Conservation (phyloP, 2,797 vertebrate genomes). For the Sebastes jordani region DNA sequence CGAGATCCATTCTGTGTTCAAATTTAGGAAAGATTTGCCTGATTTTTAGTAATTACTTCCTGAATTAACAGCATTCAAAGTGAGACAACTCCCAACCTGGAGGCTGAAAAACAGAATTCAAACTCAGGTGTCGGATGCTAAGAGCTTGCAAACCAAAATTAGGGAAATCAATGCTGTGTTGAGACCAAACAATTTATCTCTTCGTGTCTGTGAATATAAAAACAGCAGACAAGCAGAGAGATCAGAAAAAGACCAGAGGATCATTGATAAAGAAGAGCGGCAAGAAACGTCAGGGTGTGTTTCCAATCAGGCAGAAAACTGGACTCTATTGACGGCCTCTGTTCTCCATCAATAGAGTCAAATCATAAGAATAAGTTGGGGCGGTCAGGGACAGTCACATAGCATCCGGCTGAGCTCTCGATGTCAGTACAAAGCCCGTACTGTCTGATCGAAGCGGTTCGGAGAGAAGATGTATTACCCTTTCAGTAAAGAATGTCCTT, state of each 20-base stretch:
- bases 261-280: constrained; percentile 9
- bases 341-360: constrained; percentile 55
- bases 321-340: constrained; percentile 51
- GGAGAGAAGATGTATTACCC: constrained; percentile 79
- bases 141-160: constrained; percentile 45
- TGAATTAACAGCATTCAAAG: constrained; percentile 49
- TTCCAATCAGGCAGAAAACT: constrained; percentile 46
- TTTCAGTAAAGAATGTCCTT: constrained; percentile 88
- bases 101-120: constrained; percentile 37
- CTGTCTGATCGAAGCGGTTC: constrained; percentile 51
- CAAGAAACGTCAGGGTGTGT: constrained; percentile 17
- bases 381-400: constrained; percentile 40
- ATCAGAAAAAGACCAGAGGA: constrained; percentile 20
- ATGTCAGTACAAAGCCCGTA: constrained; percentile 42
- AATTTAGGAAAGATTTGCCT: neutral
- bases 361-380: constrained; percentile 35
- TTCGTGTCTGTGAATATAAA: constrained; percentile 47
- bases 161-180: constrained; percentile 29
- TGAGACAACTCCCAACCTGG: constrained; percentile 11
- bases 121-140: constrained; percentile 32
- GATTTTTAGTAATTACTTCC: neutral
- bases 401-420: constrained; percentile 51
- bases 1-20: neutral
- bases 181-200: constrained; percentile 33
- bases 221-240: constrained; percentile 44